Evolutionary conservation across 2,113 vertebrate species (phyloP).

Genomic region (Mungos mungo): DNA sequence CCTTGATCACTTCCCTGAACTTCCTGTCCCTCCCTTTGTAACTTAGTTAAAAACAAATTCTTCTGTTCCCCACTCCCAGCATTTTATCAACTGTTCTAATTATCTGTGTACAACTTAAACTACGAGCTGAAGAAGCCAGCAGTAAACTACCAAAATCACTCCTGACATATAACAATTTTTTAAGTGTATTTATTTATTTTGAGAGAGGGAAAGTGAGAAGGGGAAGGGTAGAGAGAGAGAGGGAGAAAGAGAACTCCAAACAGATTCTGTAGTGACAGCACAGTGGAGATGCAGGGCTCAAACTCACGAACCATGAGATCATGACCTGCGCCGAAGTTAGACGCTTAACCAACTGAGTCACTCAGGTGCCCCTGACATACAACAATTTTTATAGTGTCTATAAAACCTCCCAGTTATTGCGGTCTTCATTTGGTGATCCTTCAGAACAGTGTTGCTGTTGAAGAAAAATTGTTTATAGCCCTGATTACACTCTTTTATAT

Average conservation of each 20-base stretch:
- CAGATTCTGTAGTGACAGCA: too few relatives aligned
- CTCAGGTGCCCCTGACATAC: neutral
- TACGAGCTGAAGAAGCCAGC: conserved; percentile 30
- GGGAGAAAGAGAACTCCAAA: too few relatives aligned
- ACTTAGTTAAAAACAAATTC: neutral
- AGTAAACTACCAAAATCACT: conserved; percentile 12
- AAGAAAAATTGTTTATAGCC: neutral
- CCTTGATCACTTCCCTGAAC: neutral
- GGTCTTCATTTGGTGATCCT: conserved; percentile 5
- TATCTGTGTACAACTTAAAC: neutral
- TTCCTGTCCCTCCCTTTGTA: neutral
- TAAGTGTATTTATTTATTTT: too few relatives aligned
- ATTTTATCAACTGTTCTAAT: conserved; percentile 13
- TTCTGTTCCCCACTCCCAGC: neutral
- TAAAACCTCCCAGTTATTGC: neutral
- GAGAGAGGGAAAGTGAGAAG: too few relatives aligned
- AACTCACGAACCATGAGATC: too few relatives aligned
- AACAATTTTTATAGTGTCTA: conserved; percentile 7
- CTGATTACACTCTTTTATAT: neutral
- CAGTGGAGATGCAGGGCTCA: too few relatives aligned
- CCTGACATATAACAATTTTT: conserved; percentile 13
- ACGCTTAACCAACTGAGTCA: too few relatives aligned
- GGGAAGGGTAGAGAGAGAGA: too few relatives aligned
- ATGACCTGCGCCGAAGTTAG: too few relatives aligned
- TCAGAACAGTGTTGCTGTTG: neutral